Conservation (phyloP, 2,113 vertebrate genomes). For the Sebastes fasciatus region DNA sequence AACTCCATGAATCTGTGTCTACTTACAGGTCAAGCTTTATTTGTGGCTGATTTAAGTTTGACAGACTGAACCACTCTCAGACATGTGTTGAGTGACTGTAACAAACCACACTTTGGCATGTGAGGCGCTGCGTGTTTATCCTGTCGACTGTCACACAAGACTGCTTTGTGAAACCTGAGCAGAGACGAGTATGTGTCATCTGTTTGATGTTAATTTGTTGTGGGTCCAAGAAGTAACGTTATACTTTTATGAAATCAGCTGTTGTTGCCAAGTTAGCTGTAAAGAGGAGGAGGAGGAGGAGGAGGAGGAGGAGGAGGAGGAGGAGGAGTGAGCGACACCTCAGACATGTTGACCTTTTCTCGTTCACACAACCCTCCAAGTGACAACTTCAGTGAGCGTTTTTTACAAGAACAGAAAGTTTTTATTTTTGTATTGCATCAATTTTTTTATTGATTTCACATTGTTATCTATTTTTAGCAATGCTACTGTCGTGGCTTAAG, state of each 20-base stretch:
- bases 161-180: conserved; percentile 50
- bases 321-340: not conserved
- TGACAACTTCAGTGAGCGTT: not conserved
- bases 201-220: conserved; percentile 62
- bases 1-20: conserved; percentile 2
- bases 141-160: not conserved
- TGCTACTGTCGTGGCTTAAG: no score
- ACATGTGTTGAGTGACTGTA: conserved; percentile 21
- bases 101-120: conserved; percentile 47
- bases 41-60: not conserved
- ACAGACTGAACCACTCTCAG: not conserved
- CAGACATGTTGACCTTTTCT: not conserved
- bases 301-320: no score
- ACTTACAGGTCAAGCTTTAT: not conserved
- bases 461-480: not conserved
- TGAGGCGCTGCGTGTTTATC: conserved; percentile 22
- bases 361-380: conserved; percentile 6
- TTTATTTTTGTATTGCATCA: not conserved
- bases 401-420: not conserved
- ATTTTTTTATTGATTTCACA: not conserved
- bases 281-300: not conserved
- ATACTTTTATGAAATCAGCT: conserved; percentile 60
- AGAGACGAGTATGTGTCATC: conserved; percentile 28
- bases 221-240: conserved; percentile 50
- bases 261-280: not conserved